A percentile compares a stretch with the other conserved stretches of the same genome.
Conservation (phyloP, 2,888 invertebrate genomes). For the Tipula lateralis region DNA sequence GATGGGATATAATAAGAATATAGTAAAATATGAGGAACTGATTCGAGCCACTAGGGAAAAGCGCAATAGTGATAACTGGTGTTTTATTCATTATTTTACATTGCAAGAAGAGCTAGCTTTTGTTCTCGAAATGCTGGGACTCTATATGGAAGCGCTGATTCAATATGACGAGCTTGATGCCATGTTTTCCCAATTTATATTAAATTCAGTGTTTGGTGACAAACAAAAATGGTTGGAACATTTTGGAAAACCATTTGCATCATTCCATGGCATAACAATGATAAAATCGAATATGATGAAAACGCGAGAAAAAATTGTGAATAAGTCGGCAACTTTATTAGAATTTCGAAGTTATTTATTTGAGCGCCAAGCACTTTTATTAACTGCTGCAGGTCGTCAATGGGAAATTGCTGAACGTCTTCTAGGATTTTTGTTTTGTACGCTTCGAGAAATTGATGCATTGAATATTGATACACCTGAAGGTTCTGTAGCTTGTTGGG, state of each 20-base stretch:
- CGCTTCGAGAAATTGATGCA: constrained; percentile 75
- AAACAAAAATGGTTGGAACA: constrained; percentile 78
- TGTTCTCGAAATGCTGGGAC: constrained; percentile 87
- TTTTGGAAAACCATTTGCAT: constrained; percentile 72
- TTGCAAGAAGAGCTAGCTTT: constrained; percentile 93
- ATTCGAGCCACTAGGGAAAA: constrained; percentile 86
- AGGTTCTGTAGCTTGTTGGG: constrained; percentile 88
- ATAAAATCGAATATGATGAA: constrained; percentile 50
- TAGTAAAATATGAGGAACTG: constrained; percentile 82
- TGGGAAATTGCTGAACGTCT: constrained; percentile 87
- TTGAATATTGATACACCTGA: constrained; percentile 73
- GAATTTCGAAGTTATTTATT: constrained; percentile 92
- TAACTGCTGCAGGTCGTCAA: constrained; percentile 65
- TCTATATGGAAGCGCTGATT: constrained; percentile 89
- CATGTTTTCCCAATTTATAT: constrained; percentile 91
- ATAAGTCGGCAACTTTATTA: constrained; percentile 61
- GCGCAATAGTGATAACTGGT: constrained; percentile 87
- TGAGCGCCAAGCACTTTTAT: constrained; percentile 84
- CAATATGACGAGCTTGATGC: constrained; percentile 98
- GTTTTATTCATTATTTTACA: constrained; percentile 90
- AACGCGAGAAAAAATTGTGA: constrained; percentile 43
- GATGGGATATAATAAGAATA: constrained; percentile 78
- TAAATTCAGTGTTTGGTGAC: constrained; percentile 86
- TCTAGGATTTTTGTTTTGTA: constrained; percentile 84
- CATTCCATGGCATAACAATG: constrained; percentile 75